phyloP scores from a whole-genome alignment of 2,888 invertebrate genomes.

The Strigamia transsilvanica region DNA sequence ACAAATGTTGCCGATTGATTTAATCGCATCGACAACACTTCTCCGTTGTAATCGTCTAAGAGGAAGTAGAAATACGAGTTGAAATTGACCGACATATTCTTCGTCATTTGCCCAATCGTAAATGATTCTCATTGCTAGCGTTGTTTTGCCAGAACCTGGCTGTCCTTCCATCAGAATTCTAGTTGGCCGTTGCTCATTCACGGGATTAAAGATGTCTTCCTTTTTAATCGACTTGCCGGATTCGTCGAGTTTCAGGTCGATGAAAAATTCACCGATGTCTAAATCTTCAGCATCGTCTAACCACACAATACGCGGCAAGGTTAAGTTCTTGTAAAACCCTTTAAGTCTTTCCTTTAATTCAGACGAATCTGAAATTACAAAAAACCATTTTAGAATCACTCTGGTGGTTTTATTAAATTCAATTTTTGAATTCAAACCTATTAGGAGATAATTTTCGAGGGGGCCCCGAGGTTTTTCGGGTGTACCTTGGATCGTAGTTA shows the following conservation, averaged over 20 bases:
- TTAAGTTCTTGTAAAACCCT: not conserved
- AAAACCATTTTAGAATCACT: too few species aligned
- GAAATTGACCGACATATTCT: not conserved
- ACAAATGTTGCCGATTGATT: not conserved
- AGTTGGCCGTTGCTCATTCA: not conserved
- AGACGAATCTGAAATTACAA: not conserved
- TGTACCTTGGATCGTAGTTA: too few species aligned
- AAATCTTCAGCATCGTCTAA: not conserved
- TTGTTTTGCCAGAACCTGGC: conserved; percentile 1
- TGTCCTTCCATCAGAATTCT: conserved; percentile 27
- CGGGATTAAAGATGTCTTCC: not conserved
- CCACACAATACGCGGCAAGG: not conserved
- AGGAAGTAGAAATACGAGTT: not conserved
- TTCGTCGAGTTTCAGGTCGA: not conserved
- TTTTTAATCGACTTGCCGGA: not conserved
- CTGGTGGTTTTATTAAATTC: too few species aligned
- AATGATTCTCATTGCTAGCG: not conserved
- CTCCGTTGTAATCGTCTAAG: not conserved
- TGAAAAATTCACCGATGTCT: not conserved
- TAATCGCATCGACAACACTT: not conserved
- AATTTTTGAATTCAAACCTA: too few species aligned
- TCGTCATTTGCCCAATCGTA: not conserved
- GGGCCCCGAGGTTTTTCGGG: too few species aligned
- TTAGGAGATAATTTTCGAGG: too few species aligned
- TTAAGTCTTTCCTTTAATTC: not conserved